Evolutionary conservation across 2,888 invertebrate genomes (phyloP).

Genomic region (Synanthedon tipuliformis): DNA sequence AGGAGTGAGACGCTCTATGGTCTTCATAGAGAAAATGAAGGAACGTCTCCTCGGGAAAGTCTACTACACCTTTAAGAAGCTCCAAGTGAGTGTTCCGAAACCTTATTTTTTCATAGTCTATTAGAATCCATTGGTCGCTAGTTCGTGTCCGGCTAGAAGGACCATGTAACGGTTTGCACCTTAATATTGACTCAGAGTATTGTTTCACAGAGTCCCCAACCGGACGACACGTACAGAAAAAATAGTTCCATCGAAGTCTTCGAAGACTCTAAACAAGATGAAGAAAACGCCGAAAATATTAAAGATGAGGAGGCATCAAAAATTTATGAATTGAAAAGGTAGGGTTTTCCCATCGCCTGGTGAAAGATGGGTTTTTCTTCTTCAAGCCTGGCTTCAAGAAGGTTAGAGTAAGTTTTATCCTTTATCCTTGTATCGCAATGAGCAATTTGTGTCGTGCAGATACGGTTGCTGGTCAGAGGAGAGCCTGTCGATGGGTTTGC

Average conservation of each 20-base stretch:
- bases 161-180: no score
- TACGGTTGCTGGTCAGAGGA: conserved; percentile 85
- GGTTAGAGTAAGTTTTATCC: no score
- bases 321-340: conserved; percentile 29
- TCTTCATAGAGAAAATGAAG: conserved; percentile 81
- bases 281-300: conserved; percentile 11
- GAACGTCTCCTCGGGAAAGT: conserved; percentile 77
- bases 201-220: conserved; percentile 20
- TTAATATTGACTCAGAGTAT: no score
- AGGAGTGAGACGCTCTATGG: conserved; percentile 84
- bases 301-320: conserved; percentile 15
- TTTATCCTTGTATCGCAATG: no score
- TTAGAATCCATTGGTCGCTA: no score
- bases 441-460: conserved; percentile 22
- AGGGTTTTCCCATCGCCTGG: background rate
- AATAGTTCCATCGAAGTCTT: conserved; percentile 49
- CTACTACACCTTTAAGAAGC: conserved; percentile 76
- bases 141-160: no score
- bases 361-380: no score
- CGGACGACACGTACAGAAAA: conserved; percentile 22
- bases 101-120: background rate
- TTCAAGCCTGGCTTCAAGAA: no score
- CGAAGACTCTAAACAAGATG: conserved; percentile 31
- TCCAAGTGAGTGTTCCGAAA: conserved; percentile 20
- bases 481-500: conserved; percentile 80